Evolutionary conservation across 92 coral and sea anemone genomes (phyloP).

Genomic region (Paragorgia papillata): DNA sequence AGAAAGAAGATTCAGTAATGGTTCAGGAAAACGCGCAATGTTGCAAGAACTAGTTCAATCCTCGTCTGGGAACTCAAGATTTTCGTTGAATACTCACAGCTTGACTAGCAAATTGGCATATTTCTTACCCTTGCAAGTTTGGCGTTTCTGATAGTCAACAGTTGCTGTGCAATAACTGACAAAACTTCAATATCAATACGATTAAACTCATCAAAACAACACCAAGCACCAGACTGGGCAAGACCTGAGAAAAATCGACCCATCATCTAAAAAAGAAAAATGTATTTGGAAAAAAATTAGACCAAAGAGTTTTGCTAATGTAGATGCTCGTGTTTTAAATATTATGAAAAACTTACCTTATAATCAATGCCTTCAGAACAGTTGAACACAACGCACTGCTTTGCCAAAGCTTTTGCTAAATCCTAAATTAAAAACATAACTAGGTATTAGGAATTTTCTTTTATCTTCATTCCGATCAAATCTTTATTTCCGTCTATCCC

Average conservation of each 20-base stretch:
- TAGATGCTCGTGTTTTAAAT: background rate
- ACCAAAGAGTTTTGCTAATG: too few species aligned
- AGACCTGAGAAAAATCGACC: conserved; percentile 98
- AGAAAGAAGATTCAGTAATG: background rate
- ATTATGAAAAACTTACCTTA: conserved; percentile 15
- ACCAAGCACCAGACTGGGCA: conserved; percentile 99
- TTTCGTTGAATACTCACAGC: background rate
- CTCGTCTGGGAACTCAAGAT: background rate
- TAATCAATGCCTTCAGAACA: conserved; percentile 98
- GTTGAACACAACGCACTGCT: conserved; percentile 98
- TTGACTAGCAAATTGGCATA: background rate
- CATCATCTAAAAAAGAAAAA: conserved; percentile 76
- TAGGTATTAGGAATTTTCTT: too few species aligned
- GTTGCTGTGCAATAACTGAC: conserved; percentile 98
- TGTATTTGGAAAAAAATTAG: too few species aligned
- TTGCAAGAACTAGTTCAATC: background rate
- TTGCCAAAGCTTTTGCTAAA: conserved; percentile 96
- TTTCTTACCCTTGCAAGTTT: conserved; percentile 79
- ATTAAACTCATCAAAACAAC: conserved; percentile 98
- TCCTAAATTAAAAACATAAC: conserved; percentile 56
- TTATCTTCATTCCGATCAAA: too few species aligned
- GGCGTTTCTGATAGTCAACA: conserved; percentile 94
- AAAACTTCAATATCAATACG: conserved; percentile 97
- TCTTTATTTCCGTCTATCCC: too few species aligned
- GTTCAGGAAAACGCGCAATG: background rate